Percentiles rank a stretch among this genome's conserved stretches.
These are phyloP conservation scores for Pempheris klunzingeri DNA, from an alignment of 2,797 vertebrate genomes.

Conservation along the genomic window DNA sequence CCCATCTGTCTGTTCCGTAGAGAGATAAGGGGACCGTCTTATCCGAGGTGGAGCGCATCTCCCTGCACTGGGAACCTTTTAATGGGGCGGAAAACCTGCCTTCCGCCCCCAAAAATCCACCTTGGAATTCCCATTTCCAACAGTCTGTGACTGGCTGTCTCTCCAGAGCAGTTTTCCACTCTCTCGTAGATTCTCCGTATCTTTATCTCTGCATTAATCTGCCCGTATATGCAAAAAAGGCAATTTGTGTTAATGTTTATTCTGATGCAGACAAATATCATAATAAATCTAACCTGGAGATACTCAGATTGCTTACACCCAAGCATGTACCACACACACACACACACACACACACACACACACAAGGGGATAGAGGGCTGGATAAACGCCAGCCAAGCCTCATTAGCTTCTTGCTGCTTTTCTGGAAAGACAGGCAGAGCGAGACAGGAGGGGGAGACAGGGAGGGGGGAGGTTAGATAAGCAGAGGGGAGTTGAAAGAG, in stretches of 20 bases:
- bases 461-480: constrained; percentile 73
- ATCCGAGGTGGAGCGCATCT: constrained; percentile 74
- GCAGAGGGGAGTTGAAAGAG: constrained; percentile 77
- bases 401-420: constrained; percentile 84
- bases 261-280: constrained; percentile 58
- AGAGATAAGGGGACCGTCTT: constrained; percentile 70
- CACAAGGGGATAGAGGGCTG: constrained; percentile 73
- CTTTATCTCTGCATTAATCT: constrained; percentile 13
- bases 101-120: constrained; percentile 69
- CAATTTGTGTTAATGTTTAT: constrained; percentile 43
- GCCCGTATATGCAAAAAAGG: constrained; percentile 13
- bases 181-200: constrained; percentile 8
- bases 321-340: constrained; percentile 10
- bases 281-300: constrained; percentile 49
- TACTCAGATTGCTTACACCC: constrained; percentile 26
- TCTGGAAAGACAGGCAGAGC: constrained; percentile 77
- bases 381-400: constrained; percentile 84
- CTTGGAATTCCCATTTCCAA: constrained; percentile 68
- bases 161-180: constrained; percentile 41
- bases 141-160: constrained; percentile 61
- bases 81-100: constrained; percentile 79
- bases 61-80: constrained; percentile 72
- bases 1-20: constrained; percentile 78
- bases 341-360: constrained; percentile 40
- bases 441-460: constrained; percentile 56